Base-by-base conservation (phyloP, 2,888 invertebrate genomes). In the Melipona bicolor region DNA sequence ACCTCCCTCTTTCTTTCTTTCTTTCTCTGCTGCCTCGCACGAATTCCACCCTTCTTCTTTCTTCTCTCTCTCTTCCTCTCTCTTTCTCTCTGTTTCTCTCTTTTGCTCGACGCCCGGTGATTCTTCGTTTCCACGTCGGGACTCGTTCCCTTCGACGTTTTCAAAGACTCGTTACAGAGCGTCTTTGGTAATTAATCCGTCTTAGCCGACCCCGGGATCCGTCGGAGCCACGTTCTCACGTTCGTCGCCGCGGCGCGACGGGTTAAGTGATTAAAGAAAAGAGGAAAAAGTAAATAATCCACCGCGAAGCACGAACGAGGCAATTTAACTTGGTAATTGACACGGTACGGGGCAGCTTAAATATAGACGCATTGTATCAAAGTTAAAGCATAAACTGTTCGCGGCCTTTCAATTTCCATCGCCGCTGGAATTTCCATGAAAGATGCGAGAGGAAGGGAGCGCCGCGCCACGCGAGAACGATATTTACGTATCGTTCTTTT, bases 141-240 rank as follows among this genome's bases (percentile, higher is more conserved):
- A 17, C 67, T n/a, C 67, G 1, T 49, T 32, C 52, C 52, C 21
- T 15, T 21, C 52, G 27, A 43, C 59, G 9, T 43, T 73, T 76
- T 81, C 71, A 69, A 36, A 68, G 79, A 81, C 81, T 85, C 85
- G 61, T 87, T 87, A 81, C 85, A 77, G 83, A 75, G 75, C 75
- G 72, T 83, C 85, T 81, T 79, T 62, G 73, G 78, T 79, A 80
- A 83, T 87, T 87, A 87, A 85, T 85, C 79, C 85, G 61, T 75
- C 87, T 83, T 85, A 79, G 43, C 52, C 21, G 15, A 67, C 9
- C 9, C 43, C 1, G 27, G 75, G 43, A 43, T 43, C 43, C 72
- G 65, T 59, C 67, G 59, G 9, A 79, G 72, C 59, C 68, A 15
- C 56, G 70, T 76, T 74, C 65, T 70, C 75, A 70, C 64, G 78